A percentile compares a stretch with the other conserved stretches of the same genome.
phyloP scores from a whole-genome alignment of 2,113 vertebrate species.

The Phocoena sinus region DNA sequence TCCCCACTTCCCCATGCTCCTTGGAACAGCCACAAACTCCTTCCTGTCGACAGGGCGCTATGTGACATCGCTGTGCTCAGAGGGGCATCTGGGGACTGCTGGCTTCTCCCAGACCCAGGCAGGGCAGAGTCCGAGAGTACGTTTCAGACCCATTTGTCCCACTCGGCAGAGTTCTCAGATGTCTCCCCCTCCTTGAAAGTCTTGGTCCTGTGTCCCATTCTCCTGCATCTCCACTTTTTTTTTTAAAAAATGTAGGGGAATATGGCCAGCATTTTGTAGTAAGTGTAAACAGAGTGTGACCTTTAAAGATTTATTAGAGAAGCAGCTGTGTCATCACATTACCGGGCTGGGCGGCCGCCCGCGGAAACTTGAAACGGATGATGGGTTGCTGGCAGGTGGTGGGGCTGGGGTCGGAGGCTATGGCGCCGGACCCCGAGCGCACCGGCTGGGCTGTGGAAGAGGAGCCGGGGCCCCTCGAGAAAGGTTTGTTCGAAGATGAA shows the following conservation, averaged over 20 bases:
- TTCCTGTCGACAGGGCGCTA: neutral
- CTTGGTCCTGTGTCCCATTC: neutral
- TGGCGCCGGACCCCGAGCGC: neutral
- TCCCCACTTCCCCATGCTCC: neutral
- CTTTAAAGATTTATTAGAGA: neutral
- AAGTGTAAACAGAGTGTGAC: neutral
- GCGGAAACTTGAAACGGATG: constrained; percentile 76
- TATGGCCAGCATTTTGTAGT: neutral
- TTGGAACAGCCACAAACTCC: neutral
- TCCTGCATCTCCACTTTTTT: neutral
- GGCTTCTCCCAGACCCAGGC: neutral
- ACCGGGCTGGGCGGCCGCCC: neutral
- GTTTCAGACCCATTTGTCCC: neutral
- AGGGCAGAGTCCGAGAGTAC: neutral
- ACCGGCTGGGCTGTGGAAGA: neutral
- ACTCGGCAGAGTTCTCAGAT: no score
- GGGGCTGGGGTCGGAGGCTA: fast-evolving
- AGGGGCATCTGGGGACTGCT: neutral
- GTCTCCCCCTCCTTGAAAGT: neutral
- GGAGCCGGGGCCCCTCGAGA: neutral
- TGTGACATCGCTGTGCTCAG: no score
- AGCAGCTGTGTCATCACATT: fast-evolving
- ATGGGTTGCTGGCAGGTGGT: fast-evolving
- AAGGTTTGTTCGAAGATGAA: constrained; percentile 78
- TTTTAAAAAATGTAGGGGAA: neutral